Evolutionary conservation across 2,113 vertebrate genomes (phyloP).

Genomic region (Chaetura pelagica): DNA sequence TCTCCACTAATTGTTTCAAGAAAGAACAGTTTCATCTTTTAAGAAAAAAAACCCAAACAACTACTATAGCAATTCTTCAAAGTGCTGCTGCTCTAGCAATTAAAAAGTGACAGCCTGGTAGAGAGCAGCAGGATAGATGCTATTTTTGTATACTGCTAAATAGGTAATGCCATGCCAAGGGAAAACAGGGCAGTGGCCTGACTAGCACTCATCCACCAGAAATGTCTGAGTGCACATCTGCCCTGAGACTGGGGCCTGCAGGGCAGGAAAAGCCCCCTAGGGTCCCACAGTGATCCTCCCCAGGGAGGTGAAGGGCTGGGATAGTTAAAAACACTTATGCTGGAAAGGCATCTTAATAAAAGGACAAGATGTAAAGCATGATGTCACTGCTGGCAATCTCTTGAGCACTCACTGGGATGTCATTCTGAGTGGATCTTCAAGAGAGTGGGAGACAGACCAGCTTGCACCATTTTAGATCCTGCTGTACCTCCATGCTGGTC

Average conservation of each 20-base stretch:
- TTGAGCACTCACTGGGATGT: not conserved
- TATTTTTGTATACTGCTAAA: not conserved
- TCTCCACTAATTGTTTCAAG: not conserved
- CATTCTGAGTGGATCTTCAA: accelerated
- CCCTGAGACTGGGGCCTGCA: accelerated
- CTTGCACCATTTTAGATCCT: not conserved
- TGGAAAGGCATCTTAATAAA: not conserved
- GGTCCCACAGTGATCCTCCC: not conserved
- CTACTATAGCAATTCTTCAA: not conserved
- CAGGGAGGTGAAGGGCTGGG: not conserved
- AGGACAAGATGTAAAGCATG: not conserved
- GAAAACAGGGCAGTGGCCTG: not conserved
- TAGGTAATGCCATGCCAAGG: conserved; percentile 17
- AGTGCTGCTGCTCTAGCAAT: conserved; percentile 27
- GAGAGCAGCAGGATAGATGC: not conserved
- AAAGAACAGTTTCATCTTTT: not conserved
- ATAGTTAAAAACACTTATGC: not conserved
- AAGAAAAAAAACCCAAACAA: not conserved
- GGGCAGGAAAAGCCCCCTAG: not conserved
- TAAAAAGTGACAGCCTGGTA: conserved; percentile 39
- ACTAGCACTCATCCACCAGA: not conserved
- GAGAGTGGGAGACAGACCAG: not conserved
- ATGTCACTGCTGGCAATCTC: not conserved
- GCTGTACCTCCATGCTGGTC: accelerated
- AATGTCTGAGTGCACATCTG: not conserved